Percentiles rank a stretch among this genome's conserved stretches.
These are phyloP conservation scores for Gastracanthus pulcherrimus DNA, from an alignment of 2,888 invertebrate genomes.

Conservation along the genomic window DNA sequence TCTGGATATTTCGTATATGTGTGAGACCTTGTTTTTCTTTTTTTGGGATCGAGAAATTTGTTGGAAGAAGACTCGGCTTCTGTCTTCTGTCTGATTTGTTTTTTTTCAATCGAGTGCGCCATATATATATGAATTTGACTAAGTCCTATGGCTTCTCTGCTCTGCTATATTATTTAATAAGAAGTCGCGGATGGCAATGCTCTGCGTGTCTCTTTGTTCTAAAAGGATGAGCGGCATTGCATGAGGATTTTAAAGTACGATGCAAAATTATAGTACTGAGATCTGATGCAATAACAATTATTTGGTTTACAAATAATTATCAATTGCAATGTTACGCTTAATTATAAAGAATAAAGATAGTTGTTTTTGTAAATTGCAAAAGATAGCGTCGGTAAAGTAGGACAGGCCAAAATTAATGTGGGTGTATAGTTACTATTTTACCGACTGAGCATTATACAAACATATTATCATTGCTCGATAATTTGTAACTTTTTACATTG, in stretches of 20 bases:
- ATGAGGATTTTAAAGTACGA: background rate
- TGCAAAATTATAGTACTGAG: background rate
- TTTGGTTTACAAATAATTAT: background rate
- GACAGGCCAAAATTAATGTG: background rate
- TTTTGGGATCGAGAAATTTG: slow-evolving; percentile 36
- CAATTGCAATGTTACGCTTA: background rate
- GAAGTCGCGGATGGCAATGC: background rate
- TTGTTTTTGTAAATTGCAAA: background rate
- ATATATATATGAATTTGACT: slow-evolving; percentile 18
- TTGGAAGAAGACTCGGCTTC: slow-evolving; percentile 21
- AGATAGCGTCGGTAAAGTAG: background rate
- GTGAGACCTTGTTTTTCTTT: background rate
- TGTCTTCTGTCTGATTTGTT: background rate
- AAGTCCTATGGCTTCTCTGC: slow-evolving; percentile 14
- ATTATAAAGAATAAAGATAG: too few species aligned
- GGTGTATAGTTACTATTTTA: background rate
- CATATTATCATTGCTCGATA: background rate
- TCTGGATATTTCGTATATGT: background rate
- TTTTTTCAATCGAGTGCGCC: background rate
- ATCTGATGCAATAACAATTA: background rate
- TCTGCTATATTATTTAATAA: background rate
- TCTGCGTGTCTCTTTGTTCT: too few species aligned
- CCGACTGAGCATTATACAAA: background rate
- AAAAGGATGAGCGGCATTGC: too few species aligned
- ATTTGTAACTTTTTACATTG: too few species aligned